phyloP scores from a whole-genome alignment of 2,888 invertebrate species.

The Biston stratarius region DNA sequence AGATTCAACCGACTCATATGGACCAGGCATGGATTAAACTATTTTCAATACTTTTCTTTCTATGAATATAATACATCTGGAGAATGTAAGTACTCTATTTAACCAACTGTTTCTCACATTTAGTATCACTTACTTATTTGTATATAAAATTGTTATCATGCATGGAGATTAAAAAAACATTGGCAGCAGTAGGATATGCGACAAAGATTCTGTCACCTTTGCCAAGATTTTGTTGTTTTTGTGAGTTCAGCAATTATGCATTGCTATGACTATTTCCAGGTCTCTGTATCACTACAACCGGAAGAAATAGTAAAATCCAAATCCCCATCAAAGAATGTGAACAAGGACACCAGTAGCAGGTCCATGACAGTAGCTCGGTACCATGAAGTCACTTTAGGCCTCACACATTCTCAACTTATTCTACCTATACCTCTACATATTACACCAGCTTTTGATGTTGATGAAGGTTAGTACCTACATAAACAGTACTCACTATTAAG shows the following conservation, averaged over 20 bases:
- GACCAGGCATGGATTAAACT: too few species aligned
- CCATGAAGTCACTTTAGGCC: slow-evolving; percentile 96
- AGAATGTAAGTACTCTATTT: too few species aligned
- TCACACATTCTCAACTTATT: slow-evolving; percentile 94
- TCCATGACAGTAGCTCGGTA: slow-evolving; percentile 94
- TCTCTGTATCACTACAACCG: slow-evolving; percentile 97
- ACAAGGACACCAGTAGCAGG: slow-evolving; percentile 83
- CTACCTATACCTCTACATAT: slow-evolving; percentile 97
- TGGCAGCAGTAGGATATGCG: too few species aligned
- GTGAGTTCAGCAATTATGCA: not conserved
- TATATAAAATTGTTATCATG: too few species aligned
- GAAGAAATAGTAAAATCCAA: slow-evolving; percentile 90
- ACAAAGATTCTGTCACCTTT: too few species aligned
- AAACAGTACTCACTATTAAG: too few species aligned
- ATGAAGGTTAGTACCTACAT: slow-evolving; percentile 87
- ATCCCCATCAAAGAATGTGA: slow-evolving; percentile 72
- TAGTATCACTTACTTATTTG: too few species aligned
- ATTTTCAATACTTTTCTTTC: too few species aligned
- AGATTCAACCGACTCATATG: too few species aligned
- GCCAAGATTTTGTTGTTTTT: not conserved
- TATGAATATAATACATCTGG: too few species aligned
- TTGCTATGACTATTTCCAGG: slow-evolving; percentile 56
- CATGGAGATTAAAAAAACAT: too few species aligned
- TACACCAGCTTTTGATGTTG: slow-evolving; percentile 97
- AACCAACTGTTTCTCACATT: too few species aligned